These are phyloP conservation scores for Phytoseiulus persimilis DNA, from an alignment of 2,888 invertebrate genomes.

Conservation along the genomic window DNA sequence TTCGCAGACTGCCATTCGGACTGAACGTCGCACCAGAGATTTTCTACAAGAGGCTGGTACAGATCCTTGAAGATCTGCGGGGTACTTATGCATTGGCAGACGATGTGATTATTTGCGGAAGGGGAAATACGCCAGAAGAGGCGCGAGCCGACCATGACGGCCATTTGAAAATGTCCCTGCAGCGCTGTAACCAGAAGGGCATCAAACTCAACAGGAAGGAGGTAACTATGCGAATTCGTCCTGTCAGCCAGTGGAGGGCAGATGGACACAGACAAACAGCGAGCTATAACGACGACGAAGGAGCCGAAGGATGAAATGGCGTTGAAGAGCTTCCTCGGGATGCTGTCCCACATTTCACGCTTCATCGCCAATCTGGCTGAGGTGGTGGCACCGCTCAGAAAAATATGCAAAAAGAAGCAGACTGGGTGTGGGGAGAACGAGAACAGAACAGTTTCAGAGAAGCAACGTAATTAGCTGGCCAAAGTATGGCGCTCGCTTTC, in stretches of 20 bases:
- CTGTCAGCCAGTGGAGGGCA: background rate
- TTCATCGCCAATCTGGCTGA: background rate
- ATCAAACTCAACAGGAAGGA: background rate
- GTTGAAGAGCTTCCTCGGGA: background rate
- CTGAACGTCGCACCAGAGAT: background rate
- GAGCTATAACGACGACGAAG: background rate
- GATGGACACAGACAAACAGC: background rate
- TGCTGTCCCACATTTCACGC: background rate
- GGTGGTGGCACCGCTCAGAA: slow-evolving; percentile 8
- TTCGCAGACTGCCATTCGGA: background rate
- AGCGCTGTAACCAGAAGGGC: background rate
- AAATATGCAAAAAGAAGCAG: background rate
- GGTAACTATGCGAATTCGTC: background rate
- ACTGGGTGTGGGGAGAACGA: background rate
- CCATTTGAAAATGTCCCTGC: background rate
- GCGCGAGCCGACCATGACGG: background rate
- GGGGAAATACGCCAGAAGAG: background rate
- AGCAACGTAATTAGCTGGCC: background rate
- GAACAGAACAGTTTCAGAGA: background rate
- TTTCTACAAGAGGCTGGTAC: background rate
- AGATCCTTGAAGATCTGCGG: background rate
- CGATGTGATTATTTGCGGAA: background rate
- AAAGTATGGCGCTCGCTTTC: background rate
- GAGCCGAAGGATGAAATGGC: background rate
- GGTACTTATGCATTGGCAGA: background rate